Percentiles rank a stretch among this genome's conserved stretches.
Conservation (phyloP, 2,888 invertebrate species). For the Chloromyia formosa region DNA sequence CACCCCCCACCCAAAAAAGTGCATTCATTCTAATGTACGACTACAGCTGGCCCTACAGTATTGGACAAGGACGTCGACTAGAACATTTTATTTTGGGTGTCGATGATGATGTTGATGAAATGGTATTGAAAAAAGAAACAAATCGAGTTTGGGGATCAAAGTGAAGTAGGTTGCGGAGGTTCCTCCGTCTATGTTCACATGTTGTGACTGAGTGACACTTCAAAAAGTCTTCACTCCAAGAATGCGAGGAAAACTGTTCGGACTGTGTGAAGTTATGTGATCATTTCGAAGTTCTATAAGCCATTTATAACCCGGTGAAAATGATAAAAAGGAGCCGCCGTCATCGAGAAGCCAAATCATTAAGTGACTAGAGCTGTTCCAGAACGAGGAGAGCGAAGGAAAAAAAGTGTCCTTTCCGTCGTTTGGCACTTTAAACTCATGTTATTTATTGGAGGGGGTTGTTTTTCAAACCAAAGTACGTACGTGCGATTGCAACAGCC, state of each 20-base stretch:
- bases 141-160: background rate
- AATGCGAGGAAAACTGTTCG: background rate
- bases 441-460: conserved; percentile 22
- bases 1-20: too few species aligned
- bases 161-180: background rate
- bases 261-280: background rate
- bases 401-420: conserved; percentile 27
- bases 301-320: conserved; percentile 33
- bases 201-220: conserved; percentile 18
- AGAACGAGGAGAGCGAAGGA: too few species aligned
- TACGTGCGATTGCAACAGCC: background rate
- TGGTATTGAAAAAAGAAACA: too few species aligned
- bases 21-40: too few species aligned
- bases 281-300: conserved; percentile 26
- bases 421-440: conserved; percentile 20
- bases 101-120: conserved; percentile 29
- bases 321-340: conserved; percentile 29
- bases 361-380: background rate
- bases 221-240: background rate
- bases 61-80: background rate
- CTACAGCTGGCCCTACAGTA: too few species aligned
- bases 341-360: conserved; percentile 1
- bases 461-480: conserved; percentile 26
- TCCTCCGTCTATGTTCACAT: background rate
- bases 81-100: conserved; percentile 10